These are phyloP conservation scores for Bubo blakistoni DNA, from an alignment of 2,113 vertebrate genomes.

Conservation along the genomic window DNA sequence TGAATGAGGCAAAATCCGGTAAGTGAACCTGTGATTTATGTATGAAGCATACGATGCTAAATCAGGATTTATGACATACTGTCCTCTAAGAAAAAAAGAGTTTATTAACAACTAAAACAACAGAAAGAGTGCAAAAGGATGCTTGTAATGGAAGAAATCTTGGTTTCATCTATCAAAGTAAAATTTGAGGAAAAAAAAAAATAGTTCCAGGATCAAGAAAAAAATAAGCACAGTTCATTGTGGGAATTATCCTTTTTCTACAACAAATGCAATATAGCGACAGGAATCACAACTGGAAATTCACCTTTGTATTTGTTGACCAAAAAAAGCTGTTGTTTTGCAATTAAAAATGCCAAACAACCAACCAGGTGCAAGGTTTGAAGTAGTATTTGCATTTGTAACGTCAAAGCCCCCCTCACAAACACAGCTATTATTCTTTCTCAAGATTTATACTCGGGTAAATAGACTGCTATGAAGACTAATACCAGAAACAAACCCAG, in stretches of 20 bases:
- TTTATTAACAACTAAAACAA: background rate
- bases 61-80: background rate
- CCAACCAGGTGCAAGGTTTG: rapidly evolving
- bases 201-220: background rate
- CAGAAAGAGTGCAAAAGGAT: background rate
- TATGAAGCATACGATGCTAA: background rate
- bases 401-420: background rate
- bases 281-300: background rate
- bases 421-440: background rate
- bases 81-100: background rate
- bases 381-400: background rate
- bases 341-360: background rate
- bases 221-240: background rate
- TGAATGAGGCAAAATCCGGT: background rate
- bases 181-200: background rate
- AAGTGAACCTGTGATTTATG: background rate
- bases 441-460: rapidly evolving
- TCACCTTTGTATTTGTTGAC: background rate
- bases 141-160: background rate
- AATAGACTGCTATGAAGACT: rapidly evolving
- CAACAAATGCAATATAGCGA: rapidly evolving
- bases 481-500: background rate
- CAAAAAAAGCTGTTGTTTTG: background rate
- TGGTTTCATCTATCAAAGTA: background rate
- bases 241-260: background rate